Evolutionary conservation across 2,113 vertebrate species (phyloP), one percentile per base, ranked within the genome.

Genomic region (Nerophis lumbriciformis): DNA sequence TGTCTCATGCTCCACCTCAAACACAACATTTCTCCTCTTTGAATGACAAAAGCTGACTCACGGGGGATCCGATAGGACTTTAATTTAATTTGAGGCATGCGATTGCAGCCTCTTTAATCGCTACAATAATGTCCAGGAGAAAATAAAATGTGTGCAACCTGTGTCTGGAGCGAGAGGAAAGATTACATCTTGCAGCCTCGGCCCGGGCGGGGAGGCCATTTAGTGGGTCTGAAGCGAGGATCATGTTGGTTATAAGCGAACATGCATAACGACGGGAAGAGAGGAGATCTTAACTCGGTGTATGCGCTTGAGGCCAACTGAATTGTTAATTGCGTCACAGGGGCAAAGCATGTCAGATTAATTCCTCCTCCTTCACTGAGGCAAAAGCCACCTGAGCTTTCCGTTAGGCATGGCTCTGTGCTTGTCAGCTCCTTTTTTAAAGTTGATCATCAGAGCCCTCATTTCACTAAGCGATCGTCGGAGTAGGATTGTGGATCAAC

Each of bases 41-140:
- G 83, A 77, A 82, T 69, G 69, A 83, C 73, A 73, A 74, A 52
- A 65, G 75, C 42, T 66, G 61, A 67, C 73, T 66, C 1, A 13
- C 36, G n/a, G 62, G 68, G 71, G 61, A 75, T 86, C 79, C 76
- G 79, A 85, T 83, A 62, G 65, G 75, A 50, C 69, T 44, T 44
- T 83, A 79, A 88, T 88, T 88, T 76, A 83, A 85, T 88, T 81
- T 69, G 71, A 76, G 55, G 69, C 74, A 76, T 86, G 69, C 73
- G 68, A 85, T 85, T 80, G 86, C 83, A 79, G 16, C 53, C 57
- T 38, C 53, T 56, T 55, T 49, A 47, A 78, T 73, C 49, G 63
- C 68, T 57, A 42, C 42, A 65, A 64, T 79, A 84, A 79, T 75
- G 75, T 72, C 69, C 59, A 6, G 1, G 44, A 71, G 71, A 65